Evolutionary conservation across 30 jellyfish, hydroid and myxozoan species (phyloP).

Genomic region (Aurelia coerulea): DNA sequence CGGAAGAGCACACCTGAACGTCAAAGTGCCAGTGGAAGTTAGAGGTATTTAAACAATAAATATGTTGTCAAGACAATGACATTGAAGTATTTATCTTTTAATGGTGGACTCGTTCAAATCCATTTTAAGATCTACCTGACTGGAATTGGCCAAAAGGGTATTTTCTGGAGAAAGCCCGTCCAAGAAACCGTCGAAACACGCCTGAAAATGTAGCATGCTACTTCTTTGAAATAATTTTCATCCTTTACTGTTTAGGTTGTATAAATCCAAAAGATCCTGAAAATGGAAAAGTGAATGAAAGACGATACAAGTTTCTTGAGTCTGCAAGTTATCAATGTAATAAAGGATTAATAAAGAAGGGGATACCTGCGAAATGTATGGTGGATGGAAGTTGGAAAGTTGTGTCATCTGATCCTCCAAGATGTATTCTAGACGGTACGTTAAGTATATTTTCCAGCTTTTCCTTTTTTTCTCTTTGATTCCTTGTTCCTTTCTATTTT

Average conservation of each 20-base stretch:
- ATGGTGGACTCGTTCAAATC: no score
- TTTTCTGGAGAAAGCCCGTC: no score
- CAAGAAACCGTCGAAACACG: no score
- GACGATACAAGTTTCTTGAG: conserved; percentile 1
- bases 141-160: no score
- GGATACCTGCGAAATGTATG: conserved; percentile 14
- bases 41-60: conserved; percentile 1
- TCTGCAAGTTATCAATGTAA: not conserved
- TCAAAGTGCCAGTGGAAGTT: not conserved
- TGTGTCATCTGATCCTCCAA: not conserved
- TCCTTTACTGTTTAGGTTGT: not conserved
- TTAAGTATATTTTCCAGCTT: not conserved
- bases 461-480: not conserved
- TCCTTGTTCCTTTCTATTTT: not conserved
- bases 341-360: not conserved
- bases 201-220: no score
- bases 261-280: not conserved
- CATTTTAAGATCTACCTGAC: no score
- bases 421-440: conserved; percentile 1
- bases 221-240: no score
- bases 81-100: no score
- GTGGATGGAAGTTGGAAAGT: conserved; percentile 27
- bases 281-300: not conserved
- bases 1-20: not conserved
- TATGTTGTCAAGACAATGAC: no score